A percentile compares a stretch with the other conserved stretches of the same genome.
Evolutionary conservation across 30 jellyfish, hydroid and myxozoan species (phyloP).

Genomic region (Chironex yamaguchii): DNA sequence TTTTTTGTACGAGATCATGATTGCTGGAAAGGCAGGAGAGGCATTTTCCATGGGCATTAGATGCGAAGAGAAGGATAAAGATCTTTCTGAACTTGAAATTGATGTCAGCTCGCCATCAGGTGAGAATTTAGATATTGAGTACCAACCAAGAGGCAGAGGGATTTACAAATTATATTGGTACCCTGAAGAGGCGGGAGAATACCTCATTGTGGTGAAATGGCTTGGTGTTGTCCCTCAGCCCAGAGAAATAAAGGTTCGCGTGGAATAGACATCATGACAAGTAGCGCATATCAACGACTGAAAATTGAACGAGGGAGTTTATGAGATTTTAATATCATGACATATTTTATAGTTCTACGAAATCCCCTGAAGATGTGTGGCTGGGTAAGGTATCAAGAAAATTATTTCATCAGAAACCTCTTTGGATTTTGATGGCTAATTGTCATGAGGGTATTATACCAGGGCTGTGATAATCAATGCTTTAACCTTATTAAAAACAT

Average conservation of each 20-base stretch:
- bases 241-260: background rate
- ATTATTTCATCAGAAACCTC: too few relatives aligned
- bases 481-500: too few relatives aligned
- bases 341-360: too few relatives aligned
- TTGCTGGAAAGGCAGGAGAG: background rate
- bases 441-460: too few relatives aligned
- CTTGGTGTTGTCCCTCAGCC: background rate
- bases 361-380: too few relatives aligned
- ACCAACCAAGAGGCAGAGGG: background rate
- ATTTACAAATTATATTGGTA: background rate
- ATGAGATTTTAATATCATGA: too few relatives aligned
- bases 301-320: too few relatives aligned
- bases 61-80: background rate
- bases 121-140: background rate
- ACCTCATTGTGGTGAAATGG: background rate
- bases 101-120: background rate
- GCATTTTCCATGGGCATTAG: background rate
- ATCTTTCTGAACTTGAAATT: background rate
- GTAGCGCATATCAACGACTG: too few relatives aligned
- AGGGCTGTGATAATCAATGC: too few relatives aligned
- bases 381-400: too few relatives aligned
- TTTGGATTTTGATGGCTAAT: too few relatives aligned
- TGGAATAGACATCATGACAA: background rate
- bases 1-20: background rate
- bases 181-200: background rate